Conservation (phyloP, 2,797 vertebrate genomes). For the Coccyzus lansbergi region DNA sequence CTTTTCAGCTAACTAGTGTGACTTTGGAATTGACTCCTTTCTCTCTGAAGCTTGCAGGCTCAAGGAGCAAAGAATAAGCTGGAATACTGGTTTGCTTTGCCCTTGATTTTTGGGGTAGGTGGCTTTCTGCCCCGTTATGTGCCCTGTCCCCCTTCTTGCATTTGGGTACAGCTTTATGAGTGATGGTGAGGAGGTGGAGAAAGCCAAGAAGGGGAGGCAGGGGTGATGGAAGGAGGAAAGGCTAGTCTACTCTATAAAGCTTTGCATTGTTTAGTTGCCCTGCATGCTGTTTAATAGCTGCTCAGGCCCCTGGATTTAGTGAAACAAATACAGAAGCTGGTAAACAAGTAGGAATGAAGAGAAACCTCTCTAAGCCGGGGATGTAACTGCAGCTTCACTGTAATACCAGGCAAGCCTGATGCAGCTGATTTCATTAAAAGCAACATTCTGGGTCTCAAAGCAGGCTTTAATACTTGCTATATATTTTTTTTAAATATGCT, state of each 20-base stretch:
- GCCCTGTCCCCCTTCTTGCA: too few relatives aligned
- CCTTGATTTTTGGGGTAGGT: not conserved
- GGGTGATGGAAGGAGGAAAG: not conserved
- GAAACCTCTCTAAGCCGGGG: constrained; percentile 41
- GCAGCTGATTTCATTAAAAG: constrained; percentile 67
- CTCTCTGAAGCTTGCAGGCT: not conserved
- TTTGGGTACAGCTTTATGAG: not conserved
- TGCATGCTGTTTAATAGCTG: not conserved
- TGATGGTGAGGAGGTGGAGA: not conserved
- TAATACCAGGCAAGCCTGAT: constrained; percentile 56
- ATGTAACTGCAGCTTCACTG: constrained; percentile 35
- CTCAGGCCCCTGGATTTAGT: constrained; percentile 12
- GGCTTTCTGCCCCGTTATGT: not conserved
- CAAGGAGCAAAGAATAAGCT: not conserved
- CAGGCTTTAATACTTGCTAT: constrained; percentile 64
- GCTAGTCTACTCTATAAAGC: not conserved
- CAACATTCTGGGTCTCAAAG: constrained; percentile 48
- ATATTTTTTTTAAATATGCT: constrained; percentile 55
- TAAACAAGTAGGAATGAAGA: constrained; percentile 52
- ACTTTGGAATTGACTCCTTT: not conserved
- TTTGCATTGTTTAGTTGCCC: not conserved
- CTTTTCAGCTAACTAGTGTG: not conserved
- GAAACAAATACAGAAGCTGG: constrained; percentile 46
- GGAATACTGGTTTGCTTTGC: not conserved
- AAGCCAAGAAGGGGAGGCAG: not conserved